These are phyloP conservation scores for Amphiprion percula DNA, from an alignment of 2,113 vertebrate genomes.

Conservation along the genomic window DNA sequence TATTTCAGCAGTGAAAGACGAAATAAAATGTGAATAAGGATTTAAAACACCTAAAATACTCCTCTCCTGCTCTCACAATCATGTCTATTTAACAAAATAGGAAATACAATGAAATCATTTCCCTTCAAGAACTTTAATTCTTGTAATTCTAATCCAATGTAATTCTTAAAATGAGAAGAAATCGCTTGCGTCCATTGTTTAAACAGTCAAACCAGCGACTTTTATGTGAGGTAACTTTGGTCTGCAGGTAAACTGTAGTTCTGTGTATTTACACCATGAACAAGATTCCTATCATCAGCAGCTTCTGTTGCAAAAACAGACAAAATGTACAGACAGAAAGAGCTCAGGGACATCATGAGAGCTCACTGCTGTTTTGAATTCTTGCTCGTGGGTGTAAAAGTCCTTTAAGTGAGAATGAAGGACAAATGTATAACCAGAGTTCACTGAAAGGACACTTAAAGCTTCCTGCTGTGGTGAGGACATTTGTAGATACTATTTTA, in stretches of 20 bases:
- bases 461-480: too few relatives aligned
- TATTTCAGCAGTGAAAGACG: too few relatives aligned
- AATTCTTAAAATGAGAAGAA: not conserved
- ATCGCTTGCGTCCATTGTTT: not conserved
- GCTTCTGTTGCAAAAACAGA: slow-evolving; percentile 67
- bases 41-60: too few relatives aligned
- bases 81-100: too few relatives aligned
- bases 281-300: not conserved
- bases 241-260: not conserved
- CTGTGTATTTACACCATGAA: slow-evolving; percentile 21
- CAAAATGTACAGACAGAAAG: slow-evolving; percentile 17
- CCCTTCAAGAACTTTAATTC: too few relatives aligned
- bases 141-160: too few relatives aligned
- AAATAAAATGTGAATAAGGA: too few relatives aligned
- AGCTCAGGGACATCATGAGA: not conserved
- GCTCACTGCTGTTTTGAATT: not conserved
- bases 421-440: too few relatives aligned
- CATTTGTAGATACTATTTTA: too few relatives aligned
- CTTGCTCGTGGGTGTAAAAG: not conserved
- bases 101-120: too few relatives aligned
- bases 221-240: not conserved
- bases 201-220: not conserved
- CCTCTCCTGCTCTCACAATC: too few relatives aligned
- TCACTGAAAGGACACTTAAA: too few relatives aligned
- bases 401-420: not conserved